These are phyloP conservation scores for Palloptera scutellata DNA, from an alignment of 2,888 invertebrate genomes.

Conservation along the genomic window DNA sequence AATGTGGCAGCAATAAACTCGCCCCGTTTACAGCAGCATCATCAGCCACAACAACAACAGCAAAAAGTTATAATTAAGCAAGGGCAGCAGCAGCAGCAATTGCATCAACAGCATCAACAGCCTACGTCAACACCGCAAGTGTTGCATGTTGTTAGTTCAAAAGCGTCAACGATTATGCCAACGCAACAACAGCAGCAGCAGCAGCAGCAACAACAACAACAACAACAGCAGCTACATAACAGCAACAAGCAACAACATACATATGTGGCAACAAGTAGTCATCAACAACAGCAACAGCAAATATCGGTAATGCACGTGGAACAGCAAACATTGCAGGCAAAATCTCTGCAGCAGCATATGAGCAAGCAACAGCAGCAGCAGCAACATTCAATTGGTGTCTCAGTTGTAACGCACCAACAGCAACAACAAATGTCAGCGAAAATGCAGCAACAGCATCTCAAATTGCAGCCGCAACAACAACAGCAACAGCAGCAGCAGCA, in stretches of 20 bases:
- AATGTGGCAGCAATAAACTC: slow-evolving; percentile 46
- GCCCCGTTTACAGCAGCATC: slow-evolving; percentile 48
- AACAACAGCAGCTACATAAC: slow-evolving; percentile 35
- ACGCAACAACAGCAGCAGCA: slow-evolving; percentile 19
- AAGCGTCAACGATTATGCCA: slow-evolving; percentile 47
- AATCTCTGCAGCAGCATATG: slow-evolving; percentile 27
- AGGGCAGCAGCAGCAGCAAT: slow-evolving; percentile 43
- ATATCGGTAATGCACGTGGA: slow-evolving; percentile 14
- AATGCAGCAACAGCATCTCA: slow-evolving; percentile 43
- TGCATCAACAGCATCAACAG: slow-evolving; percentile 29
- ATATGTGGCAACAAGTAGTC: slow-evolving; percentile 33
- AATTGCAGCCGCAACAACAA: slow-evolving; percentile 49
- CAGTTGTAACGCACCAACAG: slow-evolving; percentile 46
- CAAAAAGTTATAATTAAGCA: too few species aligned
- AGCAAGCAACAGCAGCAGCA: slow-evolving; percentile 35
- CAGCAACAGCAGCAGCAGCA: slow-evolving; percentile 40
- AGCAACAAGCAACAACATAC: slow-evolving; percentile 37
- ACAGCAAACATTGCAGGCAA: slow-evolving; percentile 20
- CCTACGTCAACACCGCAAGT: slow-evolving; percentile 44
- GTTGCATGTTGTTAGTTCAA: slow-evolving; percentile 57
- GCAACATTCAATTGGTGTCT: slow-evolving; percentile 40
- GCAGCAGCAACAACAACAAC: slow-evolving; percentile 32
- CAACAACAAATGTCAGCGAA: slow-evolving; percentile 44
- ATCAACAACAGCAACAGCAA: slow-evolving; percentile 35
- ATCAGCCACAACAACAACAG: slow-evolving; percentile 48